These are phyloP conservation scores for Meghimatium bilineatum DNA, from an alignment of 2,888 invertebrate genomes.

Conservation along the genomic window DNA sequence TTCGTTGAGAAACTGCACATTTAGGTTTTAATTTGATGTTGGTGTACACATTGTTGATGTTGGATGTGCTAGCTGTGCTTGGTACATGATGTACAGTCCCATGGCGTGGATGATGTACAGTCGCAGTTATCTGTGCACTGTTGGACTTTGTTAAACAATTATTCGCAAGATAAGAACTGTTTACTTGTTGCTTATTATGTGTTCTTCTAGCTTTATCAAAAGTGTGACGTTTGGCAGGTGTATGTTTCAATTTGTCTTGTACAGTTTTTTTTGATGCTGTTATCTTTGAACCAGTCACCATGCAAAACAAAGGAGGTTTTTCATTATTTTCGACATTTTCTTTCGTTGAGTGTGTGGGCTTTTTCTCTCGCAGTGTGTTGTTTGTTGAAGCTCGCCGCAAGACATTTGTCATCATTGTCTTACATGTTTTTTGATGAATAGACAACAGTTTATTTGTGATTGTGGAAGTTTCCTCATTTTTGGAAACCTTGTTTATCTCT, in stretches of 20 bases:
- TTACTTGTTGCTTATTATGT: not conserved
- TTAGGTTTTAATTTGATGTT: not conserved
- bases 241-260: not conserved
- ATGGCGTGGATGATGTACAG: not conserved
- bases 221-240: not conserved
- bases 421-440: not conserved
- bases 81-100: not conserved
- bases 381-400: not conserved
- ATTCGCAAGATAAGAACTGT: not conserved
- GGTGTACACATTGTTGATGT: not conserved
- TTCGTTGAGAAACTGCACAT: not conserved
- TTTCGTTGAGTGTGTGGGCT: not conserved
- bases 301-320: not conserved
- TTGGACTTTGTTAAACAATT: not conserved
- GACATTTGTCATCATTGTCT: slow-evolving; percentile 15
- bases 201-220: not conserved
- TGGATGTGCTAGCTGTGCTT: not conserved
- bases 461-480: not conserved
- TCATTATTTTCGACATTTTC: not conserved
- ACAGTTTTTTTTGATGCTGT: not conserved
- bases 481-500: not conserved
- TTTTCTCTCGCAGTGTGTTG: not conserved
- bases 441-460: not conserved
- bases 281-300: slow-evolving; percentile 15
- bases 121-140: not conserved